phyloP scores from a whole-genome alignment of 2,113 vertebrate genomes.

The Crotophaga sulcirostris region DNA sequence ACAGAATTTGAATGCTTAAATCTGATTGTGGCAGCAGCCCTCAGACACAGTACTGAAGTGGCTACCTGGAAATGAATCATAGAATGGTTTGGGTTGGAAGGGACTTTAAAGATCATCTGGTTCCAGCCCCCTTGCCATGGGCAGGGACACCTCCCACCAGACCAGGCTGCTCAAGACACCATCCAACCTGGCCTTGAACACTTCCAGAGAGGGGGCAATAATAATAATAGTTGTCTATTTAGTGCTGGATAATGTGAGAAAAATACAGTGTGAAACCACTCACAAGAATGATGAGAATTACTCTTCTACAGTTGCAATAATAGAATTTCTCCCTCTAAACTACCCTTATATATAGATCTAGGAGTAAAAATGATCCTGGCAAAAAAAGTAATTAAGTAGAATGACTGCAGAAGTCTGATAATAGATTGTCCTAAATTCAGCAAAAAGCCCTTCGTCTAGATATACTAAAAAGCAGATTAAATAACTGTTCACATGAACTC shows the following conservation, averaged over 20 bases:
- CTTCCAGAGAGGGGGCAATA: too few species aligned
- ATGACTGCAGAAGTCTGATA: conserved; percentile 17
- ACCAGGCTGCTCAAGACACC: too few species aligned
- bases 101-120: too few species aligned
- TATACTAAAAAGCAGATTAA: conserved; percentile 29
- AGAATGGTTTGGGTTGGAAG: too few species aligned
- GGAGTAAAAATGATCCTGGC: not conserved
- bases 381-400: conserved; percentile 41
- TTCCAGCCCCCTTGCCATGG: too few species aligned
- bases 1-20: not conserved
- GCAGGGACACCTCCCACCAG: too few species aligned
- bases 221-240: not conserved
- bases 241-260: not conserved
- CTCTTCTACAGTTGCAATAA: not conserved
- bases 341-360: not conserved
- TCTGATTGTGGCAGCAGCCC: not conserved
- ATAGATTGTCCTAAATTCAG: conserved; percentile 23
- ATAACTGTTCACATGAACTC: conserved; percentile 3
- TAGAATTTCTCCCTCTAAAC: not conserved
- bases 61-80: not conserved
- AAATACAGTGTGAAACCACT: not conserved
- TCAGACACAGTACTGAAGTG: not conserved
- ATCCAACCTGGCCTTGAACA: too few species aligned
- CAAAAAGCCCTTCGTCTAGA: conserved; percentile 7
- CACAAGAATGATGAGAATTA: not conserved